Evolutionary conservation across 1,140 invertebrate species (phyloP).

Genomic region (Drosophila truncata): DNA sequence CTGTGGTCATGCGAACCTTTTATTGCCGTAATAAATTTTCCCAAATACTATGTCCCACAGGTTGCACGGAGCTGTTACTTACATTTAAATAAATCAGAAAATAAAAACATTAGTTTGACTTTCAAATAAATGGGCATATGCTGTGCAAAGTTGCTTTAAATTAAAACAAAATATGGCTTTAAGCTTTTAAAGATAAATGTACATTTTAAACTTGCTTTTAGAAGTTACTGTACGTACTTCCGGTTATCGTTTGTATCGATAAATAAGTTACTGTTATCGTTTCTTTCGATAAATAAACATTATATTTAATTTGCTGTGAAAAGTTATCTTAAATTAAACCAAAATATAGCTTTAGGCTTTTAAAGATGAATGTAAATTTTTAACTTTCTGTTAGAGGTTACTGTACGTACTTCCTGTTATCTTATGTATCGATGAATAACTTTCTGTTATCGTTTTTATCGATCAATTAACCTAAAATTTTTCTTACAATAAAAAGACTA

Average conservation of each 20-base stretch:
- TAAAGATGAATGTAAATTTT: too few species aligned
- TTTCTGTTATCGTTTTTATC: background rate
- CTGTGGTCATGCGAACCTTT: slow-evolving; percentile 21
- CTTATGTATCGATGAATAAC: background rate
- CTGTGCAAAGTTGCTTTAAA: background rate
- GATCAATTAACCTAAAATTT: background rate
- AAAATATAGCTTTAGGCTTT: too few species aligned
- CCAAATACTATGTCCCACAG: slow-evolving; percentile 9
- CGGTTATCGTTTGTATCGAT: background rate
- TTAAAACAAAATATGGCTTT: background rate
- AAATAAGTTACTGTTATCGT: background rate
- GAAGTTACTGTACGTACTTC: background rate
- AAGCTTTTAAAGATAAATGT: too few species aligned
- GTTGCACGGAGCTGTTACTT: slow-evolving; percentile 12
- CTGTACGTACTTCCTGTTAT: too few species aligned
- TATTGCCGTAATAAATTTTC: slow-evolving; percentile 28
- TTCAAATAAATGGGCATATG: background rate
- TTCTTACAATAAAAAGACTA: background rate
- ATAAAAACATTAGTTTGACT: slow-evolving; percentile 1
- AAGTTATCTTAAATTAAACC: too few species aligned
- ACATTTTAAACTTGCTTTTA: background rate
- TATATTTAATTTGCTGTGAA: too few species aligned
- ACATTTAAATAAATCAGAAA: slow-evolving; percentile 20
- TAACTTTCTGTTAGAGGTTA: too few species aligned
- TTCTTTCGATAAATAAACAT: background rate